Base-by-base conservation (phyloP, 2,113 vertebrate genomes). In the Collichthys lucidus region DNA sequence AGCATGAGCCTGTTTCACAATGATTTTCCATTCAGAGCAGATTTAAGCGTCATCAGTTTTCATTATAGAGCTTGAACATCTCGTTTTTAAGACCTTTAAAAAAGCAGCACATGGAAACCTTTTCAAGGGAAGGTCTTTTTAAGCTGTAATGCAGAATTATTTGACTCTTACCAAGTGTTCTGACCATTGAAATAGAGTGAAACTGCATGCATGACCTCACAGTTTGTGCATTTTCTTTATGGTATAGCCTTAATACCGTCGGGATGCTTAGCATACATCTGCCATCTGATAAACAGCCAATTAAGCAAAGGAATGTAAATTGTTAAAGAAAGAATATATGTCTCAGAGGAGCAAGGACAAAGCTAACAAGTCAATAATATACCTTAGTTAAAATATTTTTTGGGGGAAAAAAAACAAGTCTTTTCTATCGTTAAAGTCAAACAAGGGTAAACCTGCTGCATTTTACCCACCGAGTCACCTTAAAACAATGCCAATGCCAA, bases 401-500 rank as follows among this genome's bases (percentile, higher is more conserved):
- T 8, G 8, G 35, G 35, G 11, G 26, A 10, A 26, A 4, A 22
- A 60, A 59, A 57, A 17, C 2, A 31, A 60, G n/a, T 22, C 11
- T 46, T 60, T 65, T 49, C 53, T 53, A 35, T 29, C 49, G 19
- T 74, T 70, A 73, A 79, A 84, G 76, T 88, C 85, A 86, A 47
- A 67, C 60, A 67, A 79, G 77, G 68, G 68, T 52, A 80, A 85
- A 73, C 80, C 3, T 46, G 42, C 78, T 85, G 74, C 44, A 80
- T 83, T 79, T 70, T 42, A 80, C 20, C 63, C 29, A 74, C n/a
- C 6, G 49, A 69, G 77, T 83, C 80, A 87, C 86, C 74, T 79
- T 78, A 60, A 26, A 77, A 42, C 72, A 74, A 61, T 49, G 12
- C 6, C 66, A 59, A 8, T 71, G 76, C 79, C 85, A 82, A 84